Base-by-base conservation (phyloP, 2,888 invertebrate genomes). In the Stictocephala bisonia region DNA sequence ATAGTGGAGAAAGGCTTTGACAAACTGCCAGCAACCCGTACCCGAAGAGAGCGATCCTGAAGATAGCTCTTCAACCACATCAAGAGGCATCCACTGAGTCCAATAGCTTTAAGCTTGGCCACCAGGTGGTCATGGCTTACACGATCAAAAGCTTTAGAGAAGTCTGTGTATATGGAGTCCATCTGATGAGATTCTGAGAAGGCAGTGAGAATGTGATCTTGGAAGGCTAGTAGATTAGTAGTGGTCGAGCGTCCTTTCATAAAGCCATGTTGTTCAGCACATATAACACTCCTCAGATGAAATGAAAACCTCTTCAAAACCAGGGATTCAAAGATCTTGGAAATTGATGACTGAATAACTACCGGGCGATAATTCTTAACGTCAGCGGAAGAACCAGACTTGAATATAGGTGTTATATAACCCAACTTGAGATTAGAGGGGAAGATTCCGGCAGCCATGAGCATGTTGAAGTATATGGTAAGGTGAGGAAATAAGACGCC, bases 391-490 rank as follows among this genome's bases (percentile, higher is more conserved):
- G 7, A 44, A 44, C 44, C 44, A 44, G 44, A 44, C 15, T 44
- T 44, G 44, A 44, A 44, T 6, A 44, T 15, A 11, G 44, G 44
- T 15, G 44, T 44, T 7, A 44, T 44, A 44, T 44, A 44, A 15
- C 44, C 44, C 44, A 44, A 44, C 7, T 44, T 44, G 44, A 44
- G 44, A 44, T 44, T 44, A 15, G 15, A 44, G 44, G 44, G 44
- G 4, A 44, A 44, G 44, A 15, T 44, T 9, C 44, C 44, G 15
- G 44, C 44, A 15, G 44, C 44, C 44, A 44, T 44, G 44, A 44
- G 44, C 44, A 44, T 9, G 44, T 44, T 44, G 15, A 44, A 44
- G 44, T 44, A 44, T 44, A 44, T 15, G 44, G 44, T 44, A 44
- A 44, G 44, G 44, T 11, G 44, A 11, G 44, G 15, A 44, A 15